These are phyloP conservation scores for Chloroceryle inda DNA, from an alignment of 2,797 vertebrate genomes.

Conservation along the genomic window DNA sequence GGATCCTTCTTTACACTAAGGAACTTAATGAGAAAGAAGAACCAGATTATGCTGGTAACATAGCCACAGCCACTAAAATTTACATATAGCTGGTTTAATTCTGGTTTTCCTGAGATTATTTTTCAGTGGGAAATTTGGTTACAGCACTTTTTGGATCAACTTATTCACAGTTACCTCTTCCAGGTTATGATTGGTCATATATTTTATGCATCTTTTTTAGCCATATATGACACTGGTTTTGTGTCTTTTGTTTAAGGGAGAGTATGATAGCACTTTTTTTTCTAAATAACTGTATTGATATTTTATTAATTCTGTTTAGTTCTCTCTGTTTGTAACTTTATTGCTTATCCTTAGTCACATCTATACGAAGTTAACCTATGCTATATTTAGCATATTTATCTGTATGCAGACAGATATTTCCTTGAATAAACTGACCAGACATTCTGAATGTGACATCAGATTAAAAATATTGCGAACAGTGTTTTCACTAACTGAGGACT, in stretches of 20 bases:
- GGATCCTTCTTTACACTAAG: background rate
- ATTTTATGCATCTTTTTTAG: background rate
- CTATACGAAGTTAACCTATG: background rate
- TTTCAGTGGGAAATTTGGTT: background rate
- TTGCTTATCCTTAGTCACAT: background rate
- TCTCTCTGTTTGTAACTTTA: background rate
- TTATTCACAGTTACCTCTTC: background rate
- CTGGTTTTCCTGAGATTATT: background rate
- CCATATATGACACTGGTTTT: background rate
- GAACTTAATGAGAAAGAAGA: background rate
- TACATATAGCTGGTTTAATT: background rate
- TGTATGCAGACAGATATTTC: slow-evolving; percentile 13
- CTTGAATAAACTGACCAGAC: slow-evolving; percentile 2
- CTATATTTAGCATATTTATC: background rate
- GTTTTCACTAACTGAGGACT: slow-evolving; percentile 5
- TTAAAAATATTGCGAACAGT: slow-evolving; percentile 22
- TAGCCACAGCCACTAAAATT: background rate
- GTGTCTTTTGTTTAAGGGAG: background rate
- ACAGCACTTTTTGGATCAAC: background rate
- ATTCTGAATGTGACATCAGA: background rate
- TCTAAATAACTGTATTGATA: background rate
- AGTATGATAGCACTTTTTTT: background rate
- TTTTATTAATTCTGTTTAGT: background rate
- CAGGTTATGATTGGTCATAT: background rate
- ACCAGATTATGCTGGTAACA: background rate